A percentile compares a stretch with the other conserved stretches of the same genome.
Evolutionary conservation across 2,888 invertebrate species (phyloP).

Genomic region (Chrysotoxum bicinctum): DNA sequence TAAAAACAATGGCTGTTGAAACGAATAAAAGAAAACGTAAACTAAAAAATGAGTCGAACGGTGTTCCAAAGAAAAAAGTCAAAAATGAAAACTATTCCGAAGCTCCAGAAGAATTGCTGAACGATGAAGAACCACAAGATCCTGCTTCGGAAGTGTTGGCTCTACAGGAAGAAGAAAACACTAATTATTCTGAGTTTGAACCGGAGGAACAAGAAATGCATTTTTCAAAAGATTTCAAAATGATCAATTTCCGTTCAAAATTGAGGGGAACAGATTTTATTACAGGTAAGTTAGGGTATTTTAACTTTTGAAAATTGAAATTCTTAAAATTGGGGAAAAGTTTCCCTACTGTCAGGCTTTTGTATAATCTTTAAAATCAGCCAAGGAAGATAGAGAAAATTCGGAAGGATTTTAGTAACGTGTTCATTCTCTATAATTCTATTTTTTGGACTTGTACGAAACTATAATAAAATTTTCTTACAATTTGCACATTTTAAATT

Average conservation of each 20-base stretch:
- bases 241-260: conserved; percentile 85
- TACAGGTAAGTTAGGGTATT: conserved; percentile 81
- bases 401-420: too few relatives aligned
- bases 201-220: conserved; percentile 68
- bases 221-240: conserved; percentile 82
- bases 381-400: too few relatives aligned
- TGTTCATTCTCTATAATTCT: too few relatives aligned
- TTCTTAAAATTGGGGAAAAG: too few relatives aligned
- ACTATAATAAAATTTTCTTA: too few relatives aligned
- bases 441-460: too few relatives aligned
- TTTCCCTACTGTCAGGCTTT: too few relatives aligned
- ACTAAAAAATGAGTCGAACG: conserved; percentile 10
- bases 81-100: conserved; percentile 51
- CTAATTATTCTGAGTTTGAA: conserved; percentile 76
- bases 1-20: conserved; percentile 50
- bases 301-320: too few relatives aligned
- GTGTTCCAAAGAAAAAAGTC: conserved; percentile 35
- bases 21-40: conserved; percentile 61
- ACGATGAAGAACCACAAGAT: neutral
- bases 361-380: too few relatives aligned
- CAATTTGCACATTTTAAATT: too few relatives aligned
- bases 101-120: neutral
- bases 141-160: neutral
- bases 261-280: conserved; percentile 83
- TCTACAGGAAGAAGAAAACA: conserved; percentile 63